A percentile compares a stretch with the other conserved stretches of the same genome.
Conservation (phyloP, 2,113 vertebrate genomes). For the Phrynosoma platyrhinos region DNA sequence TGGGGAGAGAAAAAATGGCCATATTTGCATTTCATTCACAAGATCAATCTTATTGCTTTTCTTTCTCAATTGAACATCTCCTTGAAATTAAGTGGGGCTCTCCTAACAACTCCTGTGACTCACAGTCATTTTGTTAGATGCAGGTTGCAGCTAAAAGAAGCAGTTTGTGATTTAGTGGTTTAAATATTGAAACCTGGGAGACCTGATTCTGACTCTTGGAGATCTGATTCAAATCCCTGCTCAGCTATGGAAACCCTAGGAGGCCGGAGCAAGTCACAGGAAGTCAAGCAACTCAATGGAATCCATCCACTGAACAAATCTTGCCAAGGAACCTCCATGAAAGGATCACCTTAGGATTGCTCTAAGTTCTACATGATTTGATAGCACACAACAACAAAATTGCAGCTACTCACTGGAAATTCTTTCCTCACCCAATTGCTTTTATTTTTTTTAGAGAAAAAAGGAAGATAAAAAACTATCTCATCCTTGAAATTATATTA, state of each 20-base stretch:
- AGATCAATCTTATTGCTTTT: slow-evolving; percentile 42
- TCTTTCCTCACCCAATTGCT: neutral
- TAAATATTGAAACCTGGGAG: too few relatives aligned
- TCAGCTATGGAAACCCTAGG: too few relatives aligned
- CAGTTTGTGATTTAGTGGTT: too few relatives aligned
- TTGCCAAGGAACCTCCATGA: too few relatives aligned
- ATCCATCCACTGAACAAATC: too few relatives aligned
- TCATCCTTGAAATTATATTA: neutral
- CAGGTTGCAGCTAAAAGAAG: neutral
- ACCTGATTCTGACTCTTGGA: too few relatives aligned
- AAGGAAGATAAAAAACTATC: slow-evolving; percentile 2
- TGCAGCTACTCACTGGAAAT: neutral
- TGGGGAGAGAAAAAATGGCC: slow-evolving; percentile 55
- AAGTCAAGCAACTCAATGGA: too few relatives aligned
- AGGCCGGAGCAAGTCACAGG: too few relatives aligned
- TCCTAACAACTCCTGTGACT: neutral
- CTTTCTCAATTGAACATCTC: slow-evolving; percentile 13
- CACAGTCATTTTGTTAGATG: neutral
- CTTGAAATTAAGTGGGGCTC: slow-evolving; percentile 37
- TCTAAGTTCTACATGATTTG: too few relatives aligned
- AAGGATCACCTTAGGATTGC: too few relatives aligned
- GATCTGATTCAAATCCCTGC: too few relatives aligned
- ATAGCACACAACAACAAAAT: neutral
- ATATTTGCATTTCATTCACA: slow-evolving; percentile 49
- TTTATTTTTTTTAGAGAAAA: neutral